Evolutionary conservation across 2,888 invertebrate genomes (phyloP).

Genomic region (Lepidochrysops patricia): DNA sequence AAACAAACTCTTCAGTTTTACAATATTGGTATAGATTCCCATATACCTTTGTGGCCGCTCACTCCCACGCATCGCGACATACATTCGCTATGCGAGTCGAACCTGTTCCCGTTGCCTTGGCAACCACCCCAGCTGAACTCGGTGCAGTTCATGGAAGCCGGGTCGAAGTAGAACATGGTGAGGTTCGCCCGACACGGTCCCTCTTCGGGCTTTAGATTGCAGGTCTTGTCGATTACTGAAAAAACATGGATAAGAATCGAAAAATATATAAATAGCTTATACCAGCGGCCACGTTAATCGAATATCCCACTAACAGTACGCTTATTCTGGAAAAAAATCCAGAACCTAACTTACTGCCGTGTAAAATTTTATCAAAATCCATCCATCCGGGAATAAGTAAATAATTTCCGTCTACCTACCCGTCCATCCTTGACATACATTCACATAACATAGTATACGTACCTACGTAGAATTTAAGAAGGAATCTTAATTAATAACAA

Average conservation of each 20-base stretch:
- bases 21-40: background rate
- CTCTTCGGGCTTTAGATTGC: conserved; percentile 40
- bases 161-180: conserved; percentile 44
- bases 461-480: background rate
- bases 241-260: no score
- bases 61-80: conserved; percentile 33
- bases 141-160: conserved; percentile 28
- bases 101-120: conserved; percentile 61
- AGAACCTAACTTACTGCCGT: no score
- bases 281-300: no score
- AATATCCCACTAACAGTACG: no score
- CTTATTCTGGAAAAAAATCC: no score
- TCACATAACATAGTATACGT: no score
- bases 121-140: conserved; percentile 58
- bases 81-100: conserved; percentile 35
- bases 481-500: background rate
- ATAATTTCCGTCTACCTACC: no score
- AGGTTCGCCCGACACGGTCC: conserved; percentile 54
- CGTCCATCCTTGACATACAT: no score
- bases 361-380: conserved; percentile 1
- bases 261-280: no score
- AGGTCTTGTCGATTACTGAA: conserved; percentile 46
- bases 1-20: no score
- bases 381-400: no score
- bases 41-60: conserved; percentile 13